Base-by-base conservation (phyloP, 2,797 vertebrate genomes). In the Parotocinclus haroldoi region DNA sequence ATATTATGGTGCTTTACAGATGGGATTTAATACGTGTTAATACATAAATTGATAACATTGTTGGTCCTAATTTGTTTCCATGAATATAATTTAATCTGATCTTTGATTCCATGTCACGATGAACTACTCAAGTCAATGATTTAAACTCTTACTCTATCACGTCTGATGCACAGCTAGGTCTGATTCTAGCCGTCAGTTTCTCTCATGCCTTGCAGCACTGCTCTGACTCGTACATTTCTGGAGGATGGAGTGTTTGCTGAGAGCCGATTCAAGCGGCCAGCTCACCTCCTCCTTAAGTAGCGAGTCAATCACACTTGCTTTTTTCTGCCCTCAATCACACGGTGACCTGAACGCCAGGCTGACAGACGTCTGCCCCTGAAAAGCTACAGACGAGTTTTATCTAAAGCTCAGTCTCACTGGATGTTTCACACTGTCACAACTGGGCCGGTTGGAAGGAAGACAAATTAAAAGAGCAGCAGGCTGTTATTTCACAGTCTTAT, bases 241-340 rank as follows among this genome's bases (percentile, higher is more conserved):
- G 90, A 88, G 87, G 86, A 87, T 85, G 62, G 82, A 75, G 84
- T 81, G 83, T 84, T 84, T 86, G 83, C 80, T 82, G 81, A 86
- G 84, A 84, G 76, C 78, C 7, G 16, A 80, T 53, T 79, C 79
- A 77, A 87, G 84, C 76, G 79, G 76, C 79, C 78, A 83, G 80
- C 84, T 83, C 76, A 79, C 85, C 85, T 80, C 78, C 69, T 81
- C 66, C 80, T 75, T 53, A 65, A 84, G 83, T 80, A 84, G 81
- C 79, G 77, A 84, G 88, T 89, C 85, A 87, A 87, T 89, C 84
- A 84, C 80, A 81, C 78, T 85, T 80, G 83, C 84, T 80, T 84
- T 50, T 80, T 79, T 81, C 80, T 78, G 71, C 18, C 55, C 59
- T 69, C 62, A 69, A 73, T 55, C 49, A 77, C 52, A 73, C 75